Conservation (phyloP, 2,888 invertebrate genomes). For the Herminia tarsipennalis region DNA sequence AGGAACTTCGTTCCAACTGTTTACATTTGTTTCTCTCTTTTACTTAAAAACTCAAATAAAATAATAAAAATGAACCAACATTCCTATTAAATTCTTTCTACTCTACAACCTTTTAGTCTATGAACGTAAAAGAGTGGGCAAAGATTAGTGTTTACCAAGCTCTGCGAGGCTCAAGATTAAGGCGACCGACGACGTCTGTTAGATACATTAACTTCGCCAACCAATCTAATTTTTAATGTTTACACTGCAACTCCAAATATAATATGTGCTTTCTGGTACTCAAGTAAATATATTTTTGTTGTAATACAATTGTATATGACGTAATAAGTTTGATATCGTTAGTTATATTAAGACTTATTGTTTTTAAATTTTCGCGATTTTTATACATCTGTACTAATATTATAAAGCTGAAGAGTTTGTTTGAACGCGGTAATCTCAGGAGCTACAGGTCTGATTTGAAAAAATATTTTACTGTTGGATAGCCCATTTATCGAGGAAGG, state of each 20-base stretch:
- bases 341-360: background rate
- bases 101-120: slow-evolving; percentile 43
- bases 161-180: slow-evolving; percentile 63
- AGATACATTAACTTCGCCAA: slow-evolving; percentile 61
- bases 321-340: background rate
- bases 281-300: background rate
- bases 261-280: slow-evolving; percentile 1
- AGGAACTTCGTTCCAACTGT: too few species aligned
- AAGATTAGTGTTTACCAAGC: slow-evolving; percentile 74
- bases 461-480: too few species aligned
- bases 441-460: too few species aligned
- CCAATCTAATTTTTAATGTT: slow-evolving; percentile 62
- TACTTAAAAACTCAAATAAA: too few species aligned
- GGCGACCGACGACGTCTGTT: slow-evolving; percentile 50
- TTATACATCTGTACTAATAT: too few species aligned
- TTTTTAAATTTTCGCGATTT: background rate
- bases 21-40: too few species aligned
- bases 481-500: too few species aligned
- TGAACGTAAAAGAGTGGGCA: slow-evolving; percentile 54
- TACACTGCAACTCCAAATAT: slow-evolving; percentile 19
- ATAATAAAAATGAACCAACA: too few species aligned
- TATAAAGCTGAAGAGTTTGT: too few species aligned
- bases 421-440: too few species aligned
- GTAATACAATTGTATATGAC: background rate
- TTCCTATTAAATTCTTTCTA: background rate